Evolutionary conservation across 2,797 vertebrate genomes (phyloP).

Genomic region (Tadarida brasiliensis): DNA sequence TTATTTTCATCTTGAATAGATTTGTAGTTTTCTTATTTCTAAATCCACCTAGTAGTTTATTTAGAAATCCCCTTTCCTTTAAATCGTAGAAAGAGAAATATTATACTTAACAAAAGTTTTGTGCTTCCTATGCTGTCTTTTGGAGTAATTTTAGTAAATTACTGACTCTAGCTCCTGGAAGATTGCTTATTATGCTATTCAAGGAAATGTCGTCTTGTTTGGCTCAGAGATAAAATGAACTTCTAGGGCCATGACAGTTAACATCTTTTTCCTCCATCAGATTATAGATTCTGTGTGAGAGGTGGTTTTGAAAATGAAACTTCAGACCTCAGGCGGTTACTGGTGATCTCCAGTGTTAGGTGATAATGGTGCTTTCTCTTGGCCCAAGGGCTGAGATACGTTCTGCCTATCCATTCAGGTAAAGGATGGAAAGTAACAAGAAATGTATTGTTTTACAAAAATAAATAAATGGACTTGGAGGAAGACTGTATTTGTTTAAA

Average conservation of each 20-base stretch:
- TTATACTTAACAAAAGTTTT: slow-evolving; percentile 61
- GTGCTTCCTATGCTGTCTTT: slow-evolving; percentile 53
- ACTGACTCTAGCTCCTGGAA: slow-evolving; percentile 27
- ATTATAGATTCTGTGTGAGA: slow-evolving; percentile 57
- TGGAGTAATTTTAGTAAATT: slow-evolving; percentile 60
- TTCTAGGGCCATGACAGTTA: slow-evolving; percentile 20
- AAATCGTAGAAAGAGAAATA: slow-evolving; percentile 59
- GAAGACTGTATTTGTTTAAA: slow-evolving; percentile 44
- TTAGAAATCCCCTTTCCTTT: slow-evolving; percentile 51
- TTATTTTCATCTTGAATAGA: slow-evolving; percentile 65
- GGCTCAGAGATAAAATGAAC: slow-evolving; percentile 68
- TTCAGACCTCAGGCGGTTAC: background rate
- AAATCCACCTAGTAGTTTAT: slow-evolving; percentile 13
- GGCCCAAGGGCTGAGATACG: slow-evolving; percentile 5
- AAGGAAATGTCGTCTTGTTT: slow-evolving; percentile 46
- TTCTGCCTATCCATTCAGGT: slow-evolving; percentile 50
- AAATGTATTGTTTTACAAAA: slow-evolving; percentile 55
- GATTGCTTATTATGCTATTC: slow-evolving; percentile 55
- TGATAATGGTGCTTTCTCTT: slow-evolving; percentile 39
- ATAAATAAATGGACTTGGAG: background rate
- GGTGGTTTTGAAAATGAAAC: slow-evolving; percentile 59
- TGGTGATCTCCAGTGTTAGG: slow-evolving; percentile 46
- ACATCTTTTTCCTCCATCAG: slow-evolving; percentile 51
- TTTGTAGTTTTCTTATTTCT: slow-evolving; percentile 62
- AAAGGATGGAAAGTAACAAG: slow-evolving; percentile 28